Conservation (phyloP, 2,113 vertebrate genomes). For the Arizona elegans region DNA sequence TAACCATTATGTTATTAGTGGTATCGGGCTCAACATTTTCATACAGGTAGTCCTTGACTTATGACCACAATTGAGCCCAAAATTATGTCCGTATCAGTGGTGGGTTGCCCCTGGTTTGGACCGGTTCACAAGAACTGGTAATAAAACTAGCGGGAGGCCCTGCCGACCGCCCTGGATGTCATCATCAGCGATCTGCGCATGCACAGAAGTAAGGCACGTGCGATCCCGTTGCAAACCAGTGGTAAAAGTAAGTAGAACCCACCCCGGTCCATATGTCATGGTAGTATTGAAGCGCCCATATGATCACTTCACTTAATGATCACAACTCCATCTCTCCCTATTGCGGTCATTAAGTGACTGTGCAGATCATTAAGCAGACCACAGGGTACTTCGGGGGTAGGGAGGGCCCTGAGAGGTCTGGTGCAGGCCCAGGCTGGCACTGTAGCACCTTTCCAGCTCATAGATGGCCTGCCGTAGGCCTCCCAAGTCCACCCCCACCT, state of each 20-base stretch:
- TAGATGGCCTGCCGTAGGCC: background rate
- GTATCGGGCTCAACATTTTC: background rate
- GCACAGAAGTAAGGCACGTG: too few relatives aligned
- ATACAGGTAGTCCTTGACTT: background rate
- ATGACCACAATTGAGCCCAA: background rate
- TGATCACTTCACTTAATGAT: background rate
- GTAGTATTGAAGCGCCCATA: background rate
- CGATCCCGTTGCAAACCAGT: too few relatives aligned
- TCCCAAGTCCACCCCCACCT: background rate
- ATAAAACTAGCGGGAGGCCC: too few relatives aligned
- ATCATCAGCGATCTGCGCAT: too few relatives aligned
- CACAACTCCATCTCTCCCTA: background rate
- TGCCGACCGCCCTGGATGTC: too few relatives aligned
- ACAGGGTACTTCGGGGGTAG: background rate
- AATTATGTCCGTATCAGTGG: background rate
- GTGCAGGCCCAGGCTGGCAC: too few relatives aligned
- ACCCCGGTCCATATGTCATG: background rate
- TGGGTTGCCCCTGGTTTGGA: too few relatives aligned
- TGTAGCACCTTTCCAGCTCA: background rate
- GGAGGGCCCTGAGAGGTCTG: too few relatives aligned
- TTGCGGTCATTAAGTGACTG: background rate
- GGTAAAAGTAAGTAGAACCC: too few relatives aligned
- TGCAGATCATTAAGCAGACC: background rate
- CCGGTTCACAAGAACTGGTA: too few relatives aligned
- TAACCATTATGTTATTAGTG: background rate